phyloP scores from a whole-genome alignment of 2,888 invertebrate species.

The Standfussiana lucernea region DNA sequence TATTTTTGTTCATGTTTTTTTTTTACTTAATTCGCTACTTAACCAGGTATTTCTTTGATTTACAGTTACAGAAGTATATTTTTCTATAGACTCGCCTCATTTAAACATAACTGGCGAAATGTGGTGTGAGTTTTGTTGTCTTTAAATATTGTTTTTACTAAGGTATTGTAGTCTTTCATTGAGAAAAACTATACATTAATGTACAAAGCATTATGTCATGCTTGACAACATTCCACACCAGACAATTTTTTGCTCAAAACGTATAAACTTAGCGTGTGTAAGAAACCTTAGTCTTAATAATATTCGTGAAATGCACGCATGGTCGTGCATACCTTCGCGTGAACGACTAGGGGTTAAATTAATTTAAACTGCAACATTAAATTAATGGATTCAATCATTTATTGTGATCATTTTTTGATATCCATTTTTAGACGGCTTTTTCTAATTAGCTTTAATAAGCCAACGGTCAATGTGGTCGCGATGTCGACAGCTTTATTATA shows the following conservation, averaged over 20 bases:
- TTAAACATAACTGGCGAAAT: background rate
- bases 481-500: too few species aligned
- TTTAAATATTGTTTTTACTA: background rate
- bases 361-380: conserved; percentile 60
- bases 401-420: background rate
- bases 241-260: conserved; percentile 9
- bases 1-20: background rate
- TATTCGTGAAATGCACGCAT: conserved; percentile 56
- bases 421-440: too few species aligned
- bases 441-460: too few species aligned
- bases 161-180: background rate
- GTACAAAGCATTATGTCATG: conserved; percentile 15
- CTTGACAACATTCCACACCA: background rate
- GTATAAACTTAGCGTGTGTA: conserved; percentile 51
- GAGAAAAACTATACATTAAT: background rate
- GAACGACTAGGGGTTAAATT: conserved; percentile 51
- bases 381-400: conserved; percentile 33
- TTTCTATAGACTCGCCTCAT: background rate
- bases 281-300: conserved; percentile 47
- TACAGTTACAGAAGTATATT: background rate
- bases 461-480: too few species aligned
- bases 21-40: too few species aligned
- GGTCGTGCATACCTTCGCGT: conserved; percentile 51
- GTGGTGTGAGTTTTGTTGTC: background rate
- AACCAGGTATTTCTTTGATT: background rate